These are phyloP conservation scores for Eupsilia transversa DNA, from an alignment of 2,888 invertebrate species.

Conservation along the genomic window DNA sequence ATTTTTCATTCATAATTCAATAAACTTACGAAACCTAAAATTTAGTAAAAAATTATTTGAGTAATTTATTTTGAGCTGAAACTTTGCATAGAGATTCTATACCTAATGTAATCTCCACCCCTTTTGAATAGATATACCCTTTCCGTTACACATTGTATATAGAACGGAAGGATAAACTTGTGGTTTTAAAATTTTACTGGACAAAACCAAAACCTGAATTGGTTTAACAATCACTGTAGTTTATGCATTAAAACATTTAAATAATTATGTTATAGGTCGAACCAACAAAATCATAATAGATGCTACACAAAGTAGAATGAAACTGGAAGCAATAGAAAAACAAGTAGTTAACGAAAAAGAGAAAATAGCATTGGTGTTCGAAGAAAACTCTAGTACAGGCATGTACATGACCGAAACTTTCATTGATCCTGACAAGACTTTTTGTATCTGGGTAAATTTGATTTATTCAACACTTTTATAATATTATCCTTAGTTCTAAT, in stretches of 20 bases:
- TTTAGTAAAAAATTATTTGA: too few relatives aligned
- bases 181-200: not conserved
- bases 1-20: too few relatives aligned
- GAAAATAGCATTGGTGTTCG: constrained; percentile 63
- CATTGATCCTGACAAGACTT: constrained; percentile 70
- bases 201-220: not conserved
- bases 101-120: too few relatives aligned
- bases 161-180: not conserved
- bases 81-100: too few relatives aligned
- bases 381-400: constrained; percentile 59
- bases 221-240: not conserved
- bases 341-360: constrained; percentile 64
- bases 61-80: too few relatives aligned
- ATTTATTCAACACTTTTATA: not conserved
- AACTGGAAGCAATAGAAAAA: constrained; percentile 70
- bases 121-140: too few relatives aligned
- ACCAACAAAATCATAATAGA: constrained; percentile 73
- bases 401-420: constrained; percentile 70
- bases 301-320: constrained; percentile 61
- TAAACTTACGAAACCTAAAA: too few relatives aligned
- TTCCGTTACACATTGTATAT: too few relatives aligned
- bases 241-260: not conserved
- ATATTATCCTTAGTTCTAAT: not conserved
- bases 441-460: constrained; percentile 76
- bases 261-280: constrained; percentile 63